Base-by-base conservation (phyloP, 1,140 invertebrate species). In the Leptoteleia sp. region DNA sequence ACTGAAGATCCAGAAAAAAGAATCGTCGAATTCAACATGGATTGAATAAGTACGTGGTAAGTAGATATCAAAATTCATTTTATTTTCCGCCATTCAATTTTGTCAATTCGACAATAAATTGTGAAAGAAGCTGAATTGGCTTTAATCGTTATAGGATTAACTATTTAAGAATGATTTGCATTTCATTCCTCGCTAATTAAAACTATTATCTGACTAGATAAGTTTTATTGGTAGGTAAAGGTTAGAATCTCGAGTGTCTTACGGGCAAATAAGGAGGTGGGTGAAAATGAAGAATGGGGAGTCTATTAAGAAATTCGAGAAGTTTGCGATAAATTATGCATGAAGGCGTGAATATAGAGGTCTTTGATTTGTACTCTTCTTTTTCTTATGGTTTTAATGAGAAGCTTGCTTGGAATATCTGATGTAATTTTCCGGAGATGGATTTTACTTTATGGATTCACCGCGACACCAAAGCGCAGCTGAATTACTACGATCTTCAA, bases 291-390 rank as follows among this genome's bases (percentile, higher is more conserved):
- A 72, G 55, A 67, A 48, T 59, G 48, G 19, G 31, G 9, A 17
- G 12, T 67, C 68, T 72, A 79, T 70, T 73, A 73, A 73, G 62
- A 67, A 64, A 72, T 73, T 70, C 47, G 62, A 73, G 62, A 79
- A 73, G 47, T 70, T 73, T 62, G 62, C 29, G 50, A 73, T 73
- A 64, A 79, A 73, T 79, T 79, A 73, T 79, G 70, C 70, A 73
- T 70, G 55, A 73, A 43, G 35, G 37, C 15, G 33, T 38, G 54
- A 59, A 65, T 65, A 67, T 61, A 59, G 48, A 72, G 38, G 25
- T 43, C 42, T 72, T 65, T 68, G 68, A 79, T 79, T 79, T 55
- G 35, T 68, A 73, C 47, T 73, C 35, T 43, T 64, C 67, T 64
- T 62, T 67, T 55, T 67, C 38, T 47, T 37, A 61, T 31, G 48